Evolutionary conservation across 1,140 invertebrate species (phyloP).

Genomic region (Daktulosphaira vitifoliae): DNA sequence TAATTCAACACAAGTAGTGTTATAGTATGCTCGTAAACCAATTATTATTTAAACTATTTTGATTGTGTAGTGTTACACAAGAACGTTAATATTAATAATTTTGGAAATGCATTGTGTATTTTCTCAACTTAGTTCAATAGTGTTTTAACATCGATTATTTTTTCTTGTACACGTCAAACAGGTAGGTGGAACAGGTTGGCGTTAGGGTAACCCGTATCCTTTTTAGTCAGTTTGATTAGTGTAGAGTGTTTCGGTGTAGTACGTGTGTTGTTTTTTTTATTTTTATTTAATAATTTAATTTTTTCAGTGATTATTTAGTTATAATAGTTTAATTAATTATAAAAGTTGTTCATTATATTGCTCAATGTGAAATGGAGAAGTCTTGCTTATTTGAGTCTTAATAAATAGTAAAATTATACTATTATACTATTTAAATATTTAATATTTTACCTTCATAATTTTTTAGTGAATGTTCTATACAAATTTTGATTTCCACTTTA

Average conservation of each 20-base stretch:
- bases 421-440: too few species aligned
- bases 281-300: not conserved
- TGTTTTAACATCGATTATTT: constrained; percentile 27
- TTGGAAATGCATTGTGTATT: too few species aligned
- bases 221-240: not conserved
- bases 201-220: not conserved
- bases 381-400: not conserved
- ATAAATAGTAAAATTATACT: constrained; percentile 13
- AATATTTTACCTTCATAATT: too few species aligned
- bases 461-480: too few species aligned
- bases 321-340: not conserved
- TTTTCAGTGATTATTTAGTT: not conserved
- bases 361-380: constrained; percentile 20
- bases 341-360: constrained; percentile 2
- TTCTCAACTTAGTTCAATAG: too few species aligned
- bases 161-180: constrained; percentile 31
- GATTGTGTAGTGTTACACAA: too few species aligned
- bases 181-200: constrained; percentile 20
- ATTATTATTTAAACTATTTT: too few species aligned
- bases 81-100: too few species aligned
- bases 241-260: not conserved
- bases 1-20: too few species aligned
- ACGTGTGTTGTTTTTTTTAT: not conserved
- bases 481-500: too few species aligned
- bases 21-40: too few species aligned